Conservation (phyloP, 2,797 vertebrate genomes). For the Heterohyrax brucei region DNA sequence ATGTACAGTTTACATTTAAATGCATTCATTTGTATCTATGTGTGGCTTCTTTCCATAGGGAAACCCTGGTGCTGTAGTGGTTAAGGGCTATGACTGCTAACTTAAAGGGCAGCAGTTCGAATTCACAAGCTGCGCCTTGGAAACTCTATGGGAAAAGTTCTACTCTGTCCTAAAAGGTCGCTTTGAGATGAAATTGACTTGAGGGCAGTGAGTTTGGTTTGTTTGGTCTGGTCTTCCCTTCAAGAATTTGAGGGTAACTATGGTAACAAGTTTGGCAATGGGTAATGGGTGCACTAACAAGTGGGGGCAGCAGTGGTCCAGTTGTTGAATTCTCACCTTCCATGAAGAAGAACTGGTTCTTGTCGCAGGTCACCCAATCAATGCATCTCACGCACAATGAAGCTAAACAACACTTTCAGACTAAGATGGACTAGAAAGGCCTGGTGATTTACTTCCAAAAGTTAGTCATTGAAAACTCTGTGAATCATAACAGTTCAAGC, state of each 20-base stretch:
- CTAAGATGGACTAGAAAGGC: background rate
- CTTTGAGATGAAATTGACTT: no score
- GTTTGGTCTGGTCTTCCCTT: background rate
- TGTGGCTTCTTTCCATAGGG: background rate
- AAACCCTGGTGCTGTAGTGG: no score
- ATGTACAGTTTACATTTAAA: background rate
- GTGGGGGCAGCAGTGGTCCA: no score
- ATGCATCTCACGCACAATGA: background rate
- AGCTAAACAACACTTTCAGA: background rate
- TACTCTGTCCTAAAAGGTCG: no score
- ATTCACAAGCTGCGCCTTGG: no score
- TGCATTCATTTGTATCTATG: background rate
- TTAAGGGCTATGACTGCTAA: no score
- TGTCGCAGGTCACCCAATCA: background rate
- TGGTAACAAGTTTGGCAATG: background rate
- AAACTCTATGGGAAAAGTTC: no score
- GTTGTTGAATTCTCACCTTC: background rate
- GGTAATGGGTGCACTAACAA: background rate
- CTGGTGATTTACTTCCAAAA: background rate
- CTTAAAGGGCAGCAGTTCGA: no score
- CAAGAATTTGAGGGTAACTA: background rate
- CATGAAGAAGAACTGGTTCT: background rate
- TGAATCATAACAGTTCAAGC: background rate
- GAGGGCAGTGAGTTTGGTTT: no score
- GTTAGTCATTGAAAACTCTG: background rate